These are phyloP conservation scores for Esperia sulphurella DNA, from an alignment of 2,888 invertebrate genomes.

Conservation along the genomic window DNA sequence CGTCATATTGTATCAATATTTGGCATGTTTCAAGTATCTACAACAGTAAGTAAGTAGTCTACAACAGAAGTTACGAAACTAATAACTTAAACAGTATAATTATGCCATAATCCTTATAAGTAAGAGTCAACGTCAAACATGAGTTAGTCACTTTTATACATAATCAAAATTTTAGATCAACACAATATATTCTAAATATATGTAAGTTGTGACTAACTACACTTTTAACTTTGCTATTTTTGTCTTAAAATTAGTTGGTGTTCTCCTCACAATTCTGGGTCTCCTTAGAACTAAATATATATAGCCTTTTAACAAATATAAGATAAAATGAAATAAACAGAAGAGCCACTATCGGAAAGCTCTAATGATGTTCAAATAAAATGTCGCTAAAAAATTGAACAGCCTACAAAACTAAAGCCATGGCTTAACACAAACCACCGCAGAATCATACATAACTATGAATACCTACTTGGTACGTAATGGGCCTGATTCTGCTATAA, in stretches of 20 bases:
- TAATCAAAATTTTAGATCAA: too few species aligned
- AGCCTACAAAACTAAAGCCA: too few species aligned
- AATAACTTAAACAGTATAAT: not conserved
- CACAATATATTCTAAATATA: too few species aligned
- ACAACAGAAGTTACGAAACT: conserved; percentile 21
- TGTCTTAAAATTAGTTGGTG: conserved; percentile 41
- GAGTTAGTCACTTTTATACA: not conserved
- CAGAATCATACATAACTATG: too few species aligned
- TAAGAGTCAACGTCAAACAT: conserved; percentile 8
- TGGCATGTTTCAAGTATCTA: conserved; percentile 63
- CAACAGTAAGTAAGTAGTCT: too few species aligned
- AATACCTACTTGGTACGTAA: too few species aligned
- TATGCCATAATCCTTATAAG: conserved; percentile 8
- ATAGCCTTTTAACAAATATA: conserved; percentile 1
- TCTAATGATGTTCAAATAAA: too few species aligned
- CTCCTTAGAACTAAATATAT: conserved; percentile 11
- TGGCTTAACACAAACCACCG: too few species aligned
- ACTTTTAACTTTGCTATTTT: conserved; percentile 6
- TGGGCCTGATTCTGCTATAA: too few species aligned
- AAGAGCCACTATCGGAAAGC: too few species aligned
- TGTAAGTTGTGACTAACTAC: conserved; percentile 7
- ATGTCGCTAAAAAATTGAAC: too few species aligned
- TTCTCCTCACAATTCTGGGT: conserved; percentile 45
- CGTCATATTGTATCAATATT: conserved; percentile 55
- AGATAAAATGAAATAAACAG: too few species aligned